Evolutionary conservation across 2,888 invertebrate species (phyloP), one percentile per base, ranked within the genome.

Genomic region (Marasmarcha lunaedactyla): DNA sequence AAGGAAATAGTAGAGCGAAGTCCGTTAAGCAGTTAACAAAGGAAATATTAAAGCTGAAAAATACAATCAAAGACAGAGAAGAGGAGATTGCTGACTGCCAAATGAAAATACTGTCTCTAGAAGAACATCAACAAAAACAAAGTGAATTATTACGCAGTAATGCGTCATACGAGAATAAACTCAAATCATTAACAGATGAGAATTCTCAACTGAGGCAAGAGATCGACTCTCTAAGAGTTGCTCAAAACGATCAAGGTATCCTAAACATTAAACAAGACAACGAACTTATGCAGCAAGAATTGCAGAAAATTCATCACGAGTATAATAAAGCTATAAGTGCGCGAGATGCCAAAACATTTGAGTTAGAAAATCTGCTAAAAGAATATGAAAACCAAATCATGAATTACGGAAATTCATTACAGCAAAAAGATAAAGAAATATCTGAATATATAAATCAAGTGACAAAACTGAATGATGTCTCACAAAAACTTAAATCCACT

Each of bases 381-480:
- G 78, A 85, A 47, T 81, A 86, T 54, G 85, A 86, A 54, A 71
- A 68, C 36, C 83, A 84, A 56, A 72, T 85, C 52, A 62, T 62
- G 41, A 81, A 69, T 44, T 74, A 77, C 41, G 63, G 69, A 14
- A 77, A 71, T 45, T 62, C 64, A 14, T 54, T 83, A 44, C 77
- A 79, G 48, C 74, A 76, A 49, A 84, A 81, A 57, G 76, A 81
- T 49, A 79, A 78, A 54, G 79, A 79, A 56, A 55, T 85, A 40
- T 54, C 76, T 7, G 74, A 79, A 43, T 83, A 86, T 57, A 71
- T 84, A 4, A 78, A 83, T 41, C 85, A 87, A 70, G 69, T 88
- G 6, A 73, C 84, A 13, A 85, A 86, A 56, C 54, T 87, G 12
- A 86, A 87, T 57, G 71, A 73, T 45, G 65, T 83, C 9, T 71